A percentile compares a stretch with the other conserved stretches of the same genome.
Conservation (phyloP, 1,140 invertebrate species). For the Penaeus chinensis region DNA sequence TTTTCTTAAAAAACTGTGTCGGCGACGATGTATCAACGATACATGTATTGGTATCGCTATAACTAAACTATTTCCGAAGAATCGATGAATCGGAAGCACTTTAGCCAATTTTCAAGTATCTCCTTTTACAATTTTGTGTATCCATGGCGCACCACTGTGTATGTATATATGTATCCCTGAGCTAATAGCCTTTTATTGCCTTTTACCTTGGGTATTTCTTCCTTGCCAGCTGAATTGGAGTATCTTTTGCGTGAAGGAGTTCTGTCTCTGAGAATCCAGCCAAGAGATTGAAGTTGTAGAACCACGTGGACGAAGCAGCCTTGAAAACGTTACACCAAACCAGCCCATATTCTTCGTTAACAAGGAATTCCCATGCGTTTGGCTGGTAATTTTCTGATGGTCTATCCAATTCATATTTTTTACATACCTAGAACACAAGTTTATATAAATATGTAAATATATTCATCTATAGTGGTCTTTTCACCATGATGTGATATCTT, state of each 20-base stretch:
- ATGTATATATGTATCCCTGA: neutral
- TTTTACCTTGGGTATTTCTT: conserved; percentile 76
- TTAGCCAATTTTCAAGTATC: too few relatives aligned
- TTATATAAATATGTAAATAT: neutral
- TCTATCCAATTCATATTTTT: conserved; percentile 49
- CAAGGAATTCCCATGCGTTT: conserved; percentile 86
- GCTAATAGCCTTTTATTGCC: neutral
- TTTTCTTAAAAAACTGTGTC: too few relatives aligned
- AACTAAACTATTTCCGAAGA: too few relatives aligned
- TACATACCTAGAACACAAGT: conserved; percentile 47
- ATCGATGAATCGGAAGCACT: too few relatives aligned
- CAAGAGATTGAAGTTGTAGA: conserved; percentile 77
- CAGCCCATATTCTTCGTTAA: conserved; percentile 81
- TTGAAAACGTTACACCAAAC: conserved; percentile 90
- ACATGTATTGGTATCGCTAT: too few relatives aligned
- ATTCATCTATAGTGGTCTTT: neutral
- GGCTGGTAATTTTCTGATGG: conserved; percentile 67
- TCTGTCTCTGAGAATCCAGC: conserved; percentile 65
- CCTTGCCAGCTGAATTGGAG: conserved; percentile 80
- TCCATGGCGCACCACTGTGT: neutral
- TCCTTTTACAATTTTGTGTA: neutral
- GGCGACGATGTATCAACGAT: too few relatives aligned
- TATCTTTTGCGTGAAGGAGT: conserved; percentile 64
- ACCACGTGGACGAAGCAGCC: conserved; percentile 88
- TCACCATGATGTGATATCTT: too few relatives aligned